Evolutionary conservation across 2,888 invertebrate genomes (phyloP), one percentile per base, ranked within the genome.

Genomic region (Eueremaeus valkanovi): DNA sequence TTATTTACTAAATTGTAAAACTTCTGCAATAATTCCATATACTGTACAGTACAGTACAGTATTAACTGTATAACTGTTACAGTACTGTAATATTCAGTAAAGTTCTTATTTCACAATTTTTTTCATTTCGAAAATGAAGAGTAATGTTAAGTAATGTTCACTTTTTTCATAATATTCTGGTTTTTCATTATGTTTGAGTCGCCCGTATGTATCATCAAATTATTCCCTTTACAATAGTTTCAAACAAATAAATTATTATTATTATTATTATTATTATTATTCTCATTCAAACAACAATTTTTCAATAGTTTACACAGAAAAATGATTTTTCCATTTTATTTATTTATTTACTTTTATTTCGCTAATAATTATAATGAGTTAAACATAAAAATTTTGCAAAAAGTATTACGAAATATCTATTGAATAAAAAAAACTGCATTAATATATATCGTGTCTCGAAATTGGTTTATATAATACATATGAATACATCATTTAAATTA

Each of bases 1-100:
- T 68, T 68, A 68, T 68, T 68, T 33, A 27, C 55, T 27, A 55
- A 55, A 51, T 45, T 51, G 51, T n/a, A 51, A 51, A 21, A 51
- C 21, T 21, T 51, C 2, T n/a, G 51, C 51, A 51, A n/a, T 51
- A n/a, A 51, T 27, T 55, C n/a, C 55, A 27, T n/a, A 13, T 27
- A 55, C 27, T 55, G 11, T 27, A 27, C 27, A 27, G 11, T 24
- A 55, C 3, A 3, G 6, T 55, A 13, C n/a, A n/a, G n/a, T 55
- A 27, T 55, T 51, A 45, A 18, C 11, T 51, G 6, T n/a, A n/a
- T n/a, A n/a, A n/a, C n/a, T n/a, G n/a, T n/a, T n/a, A n/a, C n/a
- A n/a, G n/a, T n/a, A n/a, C n/a, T n/a, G n/a, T n/a, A n/a, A n/a
- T n/a, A n/a, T 51, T 55, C 51, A 16, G 3, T 27, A 55, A 55